These are phyloP conservation scores for Drosophila pegasa DNA, from an alignment of 2,888 invertebrate genomes.

Conservation along the genomic window DNA sequence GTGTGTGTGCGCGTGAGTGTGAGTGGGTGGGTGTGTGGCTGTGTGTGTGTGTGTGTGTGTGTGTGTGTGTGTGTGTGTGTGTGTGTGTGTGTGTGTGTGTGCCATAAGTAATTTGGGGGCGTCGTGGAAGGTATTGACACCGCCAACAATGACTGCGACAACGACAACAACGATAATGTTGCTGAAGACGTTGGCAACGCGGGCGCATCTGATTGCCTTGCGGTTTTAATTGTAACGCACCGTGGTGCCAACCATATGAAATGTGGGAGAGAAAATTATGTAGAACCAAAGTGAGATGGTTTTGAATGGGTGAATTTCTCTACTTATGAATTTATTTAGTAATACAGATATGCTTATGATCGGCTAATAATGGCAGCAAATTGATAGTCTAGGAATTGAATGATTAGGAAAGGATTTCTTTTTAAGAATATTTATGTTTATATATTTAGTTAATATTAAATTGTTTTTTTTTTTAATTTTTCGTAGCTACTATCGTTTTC, in stretches of 20 bases:
- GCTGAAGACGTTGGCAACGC: slow-evolving; percentile 39
- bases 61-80: slow-evolving; percentile 1
- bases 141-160: slow-evolving; percentile 43
- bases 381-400: too few relatives aligned
- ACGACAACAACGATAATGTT: slow-evolving; percentile 24
- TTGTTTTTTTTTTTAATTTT: too few relatives aligned
- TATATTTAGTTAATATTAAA: too few relatives aligned
- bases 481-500: too few relatives aligned
- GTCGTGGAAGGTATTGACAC: slow-evolving; percentile 67
- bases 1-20: slow-evolving; percentile 1
- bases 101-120: slow-evolving; percentile 62
- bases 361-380: too few relatives aligned
- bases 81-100: slow-evolving; percentile 18
- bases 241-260: slow-evolving; percentile 34
- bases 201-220: slow-evolving; percentile 55
- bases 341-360: too few relatives aligned
- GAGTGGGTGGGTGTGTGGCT: background rate
- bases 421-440: too few relatives aligned
- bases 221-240: slow-evolving; percentile 63
- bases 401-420: too few relatives aligned
- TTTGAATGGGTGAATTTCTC: too few relatives aligned
- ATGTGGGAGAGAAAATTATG: background rate
- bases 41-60: slow-evolving; percentile 11
- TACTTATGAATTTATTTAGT: too few relatives aligned
- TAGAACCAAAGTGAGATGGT: background rate